A percentile compares a stretch with the other conserved stretches of the same genome.
phyloP scores from a whole-genome alignment of 1,140 invertebrate species.

The Apis florea region DNA sequence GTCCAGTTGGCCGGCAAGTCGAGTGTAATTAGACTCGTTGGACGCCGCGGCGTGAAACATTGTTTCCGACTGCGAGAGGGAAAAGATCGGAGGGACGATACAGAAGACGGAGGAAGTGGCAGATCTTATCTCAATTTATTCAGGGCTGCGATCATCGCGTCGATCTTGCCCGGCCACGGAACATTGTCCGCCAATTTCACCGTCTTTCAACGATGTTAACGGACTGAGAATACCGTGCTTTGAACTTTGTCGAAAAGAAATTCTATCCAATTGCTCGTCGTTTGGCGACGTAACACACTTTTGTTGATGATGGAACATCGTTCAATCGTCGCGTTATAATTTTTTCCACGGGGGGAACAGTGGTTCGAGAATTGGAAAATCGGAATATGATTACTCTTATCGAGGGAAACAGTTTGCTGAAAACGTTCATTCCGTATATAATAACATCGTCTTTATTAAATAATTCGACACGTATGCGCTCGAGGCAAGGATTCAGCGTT shows the following conservation, averaged over 20 bases:
- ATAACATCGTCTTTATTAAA: not conserved
- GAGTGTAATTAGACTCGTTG: slow-evolving; percentile 60
- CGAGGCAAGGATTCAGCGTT: slow-evolving; percentile 3
- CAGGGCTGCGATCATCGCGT: slow-evolving; percentile 43
- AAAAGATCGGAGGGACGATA: slow-evolving; percentile 54
- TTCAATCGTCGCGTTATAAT: no score
- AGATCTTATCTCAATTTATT: slow-evolving; percentile 64
- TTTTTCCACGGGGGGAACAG: no score
- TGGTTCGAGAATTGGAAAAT: no score
- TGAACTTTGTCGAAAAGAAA: no score
- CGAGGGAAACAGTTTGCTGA: no score
- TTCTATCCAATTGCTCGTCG: no score
- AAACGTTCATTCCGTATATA: no score
- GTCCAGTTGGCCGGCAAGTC: slow-evolving; percentile 11
- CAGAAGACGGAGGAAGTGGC: slow-evolving; percentile 40
- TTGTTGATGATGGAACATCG: no score
- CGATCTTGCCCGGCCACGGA: slow-evolving; percentile 22
- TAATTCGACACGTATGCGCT: not conserved
- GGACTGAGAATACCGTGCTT: no score
- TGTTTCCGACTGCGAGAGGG: slow-evolving; percentile 61
- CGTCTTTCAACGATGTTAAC: not conserved
- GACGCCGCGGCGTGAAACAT: slow-evolving; percentile 53
- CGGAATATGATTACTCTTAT: no score
- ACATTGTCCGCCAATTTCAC: slow-evolving; percentile 5
- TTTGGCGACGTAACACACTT: no score